phyloP scores from a whole-genome alignment of 2,797 vertebrate genomes.

The Enteromius argenteus region DNA sequence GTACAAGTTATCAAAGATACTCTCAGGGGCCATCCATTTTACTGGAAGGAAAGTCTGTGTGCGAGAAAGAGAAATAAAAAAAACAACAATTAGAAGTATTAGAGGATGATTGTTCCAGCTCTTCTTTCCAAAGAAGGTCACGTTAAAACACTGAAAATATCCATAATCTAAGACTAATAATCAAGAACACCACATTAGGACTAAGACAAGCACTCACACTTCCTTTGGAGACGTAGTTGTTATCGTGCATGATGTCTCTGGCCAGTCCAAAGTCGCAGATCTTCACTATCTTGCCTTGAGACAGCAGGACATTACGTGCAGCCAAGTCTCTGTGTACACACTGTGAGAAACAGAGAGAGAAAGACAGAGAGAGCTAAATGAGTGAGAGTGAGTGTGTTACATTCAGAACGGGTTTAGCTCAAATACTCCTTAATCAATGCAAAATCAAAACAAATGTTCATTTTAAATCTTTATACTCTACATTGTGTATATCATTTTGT shows the following conservation, averaged over 20 bases:
- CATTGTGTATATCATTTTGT: not conserved
- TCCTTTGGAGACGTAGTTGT: constrained; percentile 99
- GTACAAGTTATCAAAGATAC: constrained; percentile 98
- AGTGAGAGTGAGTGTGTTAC: not conserved
- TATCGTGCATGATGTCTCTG: constrained; percentile 99
- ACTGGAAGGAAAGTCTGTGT: constrained; percentile 95
- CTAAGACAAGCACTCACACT: constrained; percentile 83
- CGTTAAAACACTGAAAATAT: constrained; percentile 7
- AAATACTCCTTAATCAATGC: not conserved
- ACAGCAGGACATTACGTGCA: constrained; percentile 96
- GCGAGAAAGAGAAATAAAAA: not conserved
- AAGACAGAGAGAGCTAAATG: not conserved
- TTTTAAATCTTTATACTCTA: not conserved
- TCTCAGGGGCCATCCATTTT: constrained; percentile 99
- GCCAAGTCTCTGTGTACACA: constrained; percentile 98
- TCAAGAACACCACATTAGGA: not conserved
- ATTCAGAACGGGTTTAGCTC: not conserved
- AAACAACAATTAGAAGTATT: not conserved
- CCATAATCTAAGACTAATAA: not conserved
- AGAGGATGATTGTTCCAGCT: not conserved
- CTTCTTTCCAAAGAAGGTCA: not conserved
- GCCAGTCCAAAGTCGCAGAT: constrained; percentile 99
- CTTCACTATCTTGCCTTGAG: constrained; percentile 98
- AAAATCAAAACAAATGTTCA: not conserved
- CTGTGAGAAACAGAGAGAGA: constrained; percentile 70